Evolutionary conservation across 2,888 invertebrate species (phyloP), one percentile per base, ranked within the genome.

Genomic region (Rotaria magnacalcarata): DNA sequence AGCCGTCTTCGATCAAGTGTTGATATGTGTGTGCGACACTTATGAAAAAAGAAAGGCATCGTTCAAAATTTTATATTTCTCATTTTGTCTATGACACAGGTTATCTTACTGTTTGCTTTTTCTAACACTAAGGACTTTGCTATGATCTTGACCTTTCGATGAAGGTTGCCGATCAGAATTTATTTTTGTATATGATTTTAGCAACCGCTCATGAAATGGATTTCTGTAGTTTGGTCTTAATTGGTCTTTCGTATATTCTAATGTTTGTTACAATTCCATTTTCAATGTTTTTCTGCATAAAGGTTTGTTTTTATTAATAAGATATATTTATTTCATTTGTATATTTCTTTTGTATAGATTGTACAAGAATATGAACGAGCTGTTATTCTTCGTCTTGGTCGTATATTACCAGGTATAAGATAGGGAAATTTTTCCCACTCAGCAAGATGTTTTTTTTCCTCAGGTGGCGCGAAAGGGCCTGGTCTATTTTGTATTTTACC

Each of bases 401-500:
- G 84, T 96, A 94, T 95, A 19, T 67, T 67, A 67, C 96, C 96
- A 43, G 67, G 54, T 54, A 54, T 21, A 4, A 54, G 11, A 52
- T 52, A 1, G 2, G 34, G 34, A 34, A 34, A 34, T 34, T 34
- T 34, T 34, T 34, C 1, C 34, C 34, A 34, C 34, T 34, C 34
- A 34, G 34, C 34, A 34, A 34, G 34, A 34, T 34, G 34, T 34
- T 34, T 34, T 34, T 34, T 34, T 2, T 54, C 21, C 21, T 50
- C 50, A 54, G 54, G 96, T 96, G 93, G 96, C 95, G 95, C 96
- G 8, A 96, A 95, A 91, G 96, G 96, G n/a, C 88, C 88, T 47
- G 96, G 96, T 85, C 95, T 96, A 89, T 96, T 96, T 92, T 96
- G 96, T 92, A 95, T 96, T 88, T 92, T 96, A 88, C 96, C 96